Base-by-base conservation (phyloP, 2,113 vertebrate genomes). In the Megatriorchis doriae region DNA sequence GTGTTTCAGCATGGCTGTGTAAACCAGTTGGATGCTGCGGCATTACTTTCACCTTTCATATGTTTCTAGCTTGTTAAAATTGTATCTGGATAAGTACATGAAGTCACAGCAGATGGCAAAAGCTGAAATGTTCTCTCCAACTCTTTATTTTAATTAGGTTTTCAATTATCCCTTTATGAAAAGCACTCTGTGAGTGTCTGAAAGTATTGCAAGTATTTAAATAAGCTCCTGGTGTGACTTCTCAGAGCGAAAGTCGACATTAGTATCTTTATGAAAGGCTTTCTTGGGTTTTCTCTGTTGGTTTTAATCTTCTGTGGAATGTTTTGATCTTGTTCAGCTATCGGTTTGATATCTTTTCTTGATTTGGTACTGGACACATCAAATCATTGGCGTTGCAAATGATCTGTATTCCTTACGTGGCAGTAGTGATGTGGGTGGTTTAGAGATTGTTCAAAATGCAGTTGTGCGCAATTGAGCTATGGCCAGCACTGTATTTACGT, bases 61-160 rank as follows among this genome's bases (percentile, higher is more conserved):
- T 95, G 81, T 85, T 95, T 93, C 84, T 85, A 79, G 78, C 84
- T 91, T 85, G 89, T 95, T 96, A 95, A 95, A 97, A 93, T 95
- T 85, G 13, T 72, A 89, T 95, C 91, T 94, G 72, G 66, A 23
- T 91, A 87, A 95, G 93, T 91, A 94, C 91, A 82, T 45, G 61
- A 80, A 96, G 90, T 95, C 79, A 65, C 70, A 96, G 87, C 96
- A 96, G 93, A 96, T 96, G 94, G 96, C 70, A 91, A 93, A 95
- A 93, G 94, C 75, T 79, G 80, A 86, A 96, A 92, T n/a, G n/a
- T 93, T 94, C 82, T 88, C 71, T 96, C 63, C 65, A 88, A 42
- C 59, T 94, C 85, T 89, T 87, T 91, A 84, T 94, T 94, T 95
- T 96, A 95, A 93, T 86, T 80, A 88, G 79, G 32, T 85, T 94